Conservation (phyloP, 1,140 invertebrate genomes). For the Homalodisca vitripennis region DNA sequence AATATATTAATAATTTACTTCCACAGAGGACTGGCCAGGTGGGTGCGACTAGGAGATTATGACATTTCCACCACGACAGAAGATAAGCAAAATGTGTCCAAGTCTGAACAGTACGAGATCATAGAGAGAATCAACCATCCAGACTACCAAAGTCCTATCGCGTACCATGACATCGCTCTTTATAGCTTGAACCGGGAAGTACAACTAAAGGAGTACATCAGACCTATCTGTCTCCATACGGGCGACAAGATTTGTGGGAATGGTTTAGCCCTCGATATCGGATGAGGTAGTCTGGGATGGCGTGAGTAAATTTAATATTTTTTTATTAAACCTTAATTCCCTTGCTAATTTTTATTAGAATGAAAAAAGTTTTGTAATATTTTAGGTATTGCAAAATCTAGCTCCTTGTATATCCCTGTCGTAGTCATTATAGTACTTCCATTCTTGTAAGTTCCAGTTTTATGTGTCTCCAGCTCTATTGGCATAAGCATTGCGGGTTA, state of each 20-base stretch:
- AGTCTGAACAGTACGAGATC: slow-evolving; percentile 21
- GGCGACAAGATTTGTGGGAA: slow-evolving; percentile 28
- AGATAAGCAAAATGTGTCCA: neutral
- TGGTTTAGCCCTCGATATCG: slow-evolving; percentile 45
- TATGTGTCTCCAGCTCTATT: no score
- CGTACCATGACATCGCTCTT: slow-evolving; percentile 60
- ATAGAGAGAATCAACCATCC: slow-evolving; percentile 46
- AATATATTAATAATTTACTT: no score
- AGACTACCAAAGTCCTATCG: slow-evolving; percentile 49
- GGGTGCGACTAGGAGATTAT: slow-evolving; percentile 26
- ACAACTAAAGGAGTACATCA: slow-evolving; percentile 44
- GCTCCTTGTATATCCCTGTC: no score
- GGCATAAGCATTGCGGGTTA: no score
- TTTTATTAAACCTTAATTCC: no score
- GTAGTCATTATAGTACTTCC: no score
- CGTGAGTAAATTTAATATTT: no score
- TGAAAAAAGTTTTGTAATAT: no score
- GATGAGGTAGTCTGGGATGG: slow-evolving; percentile 53
- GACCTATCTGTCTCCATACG: slow-evolving; percentile 51
- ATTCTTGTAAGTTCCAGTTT: no score
- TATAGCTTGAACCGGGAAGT: slow-evolving; percentile 50
- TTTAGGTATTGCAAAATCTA: no score
- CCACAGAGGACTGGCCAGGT: no score
- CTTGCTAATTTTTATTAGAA: no score
- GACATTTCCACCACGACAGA: neutral